These are phyloP conservation scores for Rotaria magnacalcarata DNA, from an alignment of 2,888 invertebrate genomes.

Conservation along the genomic window DNA sequence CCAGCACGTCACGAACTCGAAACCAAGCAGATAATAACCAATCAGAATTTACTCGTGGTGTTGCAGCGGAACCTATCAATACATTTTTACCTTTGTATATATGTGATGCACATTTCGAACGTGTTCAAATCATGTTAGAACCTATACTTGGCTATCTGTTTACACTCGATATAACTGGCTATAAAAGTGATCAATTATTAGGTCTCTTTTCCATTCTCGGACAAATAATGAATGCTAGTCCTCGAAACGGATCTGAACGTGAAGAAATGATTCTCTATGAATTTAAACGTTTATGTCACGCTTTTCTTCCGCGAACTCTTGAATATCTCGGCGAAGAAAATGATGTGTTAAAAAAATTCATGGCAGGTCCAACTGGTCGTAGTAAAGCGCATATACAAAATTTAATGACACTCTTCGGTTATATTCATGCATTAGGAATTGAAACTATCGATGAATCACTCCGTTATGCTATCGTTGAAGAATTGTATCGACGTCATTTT, in stretches of 20 bases:
- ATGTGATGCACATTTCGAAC: conserved; percentile 50
- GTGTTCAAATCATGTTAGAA: conserved; percentile 49
- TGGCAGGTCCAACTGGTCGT: background rate
- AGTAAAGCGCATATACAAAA: conserved; percentile 24
- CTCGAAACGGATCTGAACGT: background rate
- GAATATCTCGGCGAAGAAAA: conserved; percentile 1
- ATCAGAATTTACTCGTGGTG: conserved; percentile 48
- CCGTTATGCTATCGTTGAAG: conserved; percentile 27
- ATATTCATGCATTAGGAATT: background rate
- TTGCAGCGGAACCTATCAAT: conserved; percentile 51
- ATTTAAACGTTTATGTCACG: conserved; percentile 30
- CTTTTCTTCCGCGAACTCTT: background rate
- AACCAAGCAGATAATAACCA: too few species aligned
- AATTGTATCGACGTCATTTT: conserved; percentile 36
- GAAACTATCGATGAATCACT: conserved; percentile 6
- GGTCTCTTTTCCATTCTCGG: conserved; percentile 15
- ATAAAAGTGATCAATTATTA: conserved; percentile 23
- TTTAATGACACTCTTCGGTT: conserved; percentile 23
- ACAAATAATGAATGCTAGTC: conserved; percentile 12
- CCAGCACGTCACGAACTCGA: background rate
- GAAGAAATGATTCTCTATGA: background rate
- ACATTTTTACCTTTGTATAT: conserved; percentile 51
- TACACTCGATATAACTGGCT: conserved; percentile 33
- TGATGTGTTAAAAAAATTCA: background rate
- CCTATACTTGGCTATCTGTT: conserved; percentile 9